These are phyloP conservation scores for Oplegnathus fasciatus DNA, from an alignment of 2,113 vertebrate species.

Conservation along the genomic window DNA sequence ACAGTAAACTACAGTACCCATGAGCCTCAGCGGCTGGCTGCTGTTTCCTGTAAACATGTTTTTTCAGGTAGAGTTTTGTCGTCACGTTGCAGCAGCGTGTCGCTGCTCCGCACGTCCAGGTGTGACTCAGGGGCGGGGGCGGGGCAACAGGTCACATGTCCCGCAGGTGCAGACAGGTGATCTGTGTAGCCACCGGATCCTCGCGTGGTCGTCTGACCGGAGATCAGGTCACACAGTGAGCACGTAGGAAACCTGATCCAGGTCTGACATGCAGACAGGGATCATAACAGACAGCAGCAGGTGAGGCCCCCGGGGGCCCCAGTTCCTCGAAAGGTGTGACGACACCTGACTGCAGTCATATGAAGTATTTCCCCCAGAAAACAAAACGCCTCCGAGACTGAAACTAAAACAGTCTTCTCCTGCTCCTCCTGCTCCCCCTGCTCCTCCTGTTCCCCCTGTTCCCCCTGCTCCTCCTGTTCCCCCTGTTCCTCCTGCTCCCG, in stretches of 20 bases:
- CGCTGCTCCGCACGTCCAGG: neutral
- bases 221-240: slow-evolving; percentile 45
- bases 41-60: too few relatives aligned
- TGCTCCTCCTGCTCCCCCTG: too few relatives aligned
- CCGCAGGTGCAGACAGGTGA: slow-evolving; percentile 33
- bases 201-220: neutral
- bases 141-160: slow-evolving; percentile 20
- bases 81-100: neutral
- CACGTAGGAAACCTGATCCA: slow-evolving; percentile 24
- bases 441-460: too few relatives aligned
- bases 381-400: too few relatives aligned
- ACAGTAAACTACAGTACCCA: too few relatives aligned
- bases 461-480: too few relatives aligned
- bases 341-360: neutral
- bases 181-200: slow-evolving; percentile 35
- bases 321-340: neutral
- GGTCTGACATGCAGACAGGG: neutral
- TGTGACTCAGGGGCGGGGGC: neutral
- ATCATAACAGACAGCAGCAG: neutral
- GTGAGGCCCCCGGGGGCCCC: neutral
- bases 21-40: too few relatives aligned
- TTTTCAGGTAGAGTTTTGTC: too few relatives aligned
- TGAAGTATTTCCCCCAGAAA: too few relatives aligned
- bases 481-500: too few relatives aligned
- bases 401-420: too few relatives aligned